Percentiles rank a stretch among this genome's conserved stretches.
phyloP scores from a whole-genome alignment of 2,797 vertebrate genomes.

The Neosilurus hyrtlii region DNA sequence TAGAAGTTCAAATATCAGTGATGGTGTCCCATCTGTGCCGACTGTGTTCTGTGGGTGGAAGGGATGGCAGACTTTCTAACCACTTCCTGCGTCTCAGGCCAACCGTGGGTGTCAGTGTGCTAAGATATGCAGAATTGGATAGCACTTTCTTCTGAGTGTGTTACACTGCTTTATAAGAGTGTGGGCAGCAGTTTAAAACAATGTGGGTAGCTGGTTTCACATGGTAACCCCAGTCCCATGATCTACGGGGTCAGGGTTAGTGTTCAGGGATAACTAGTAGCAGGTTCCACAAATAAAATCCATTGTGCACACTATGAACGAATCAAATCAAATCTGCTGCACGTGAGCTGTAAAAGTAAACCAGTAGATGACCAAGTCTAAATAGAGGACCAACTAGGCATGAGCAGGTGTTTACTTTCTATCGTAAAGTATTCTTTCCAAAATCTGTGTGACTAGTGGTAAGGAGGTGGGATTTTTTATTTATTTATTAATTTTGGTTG shows the following conservation, averaged over 20 bases:
- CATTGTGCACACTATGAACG: not conserved
- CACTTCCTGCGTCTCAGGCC: not conserved
- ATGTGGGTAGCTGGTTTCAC: not conserved
- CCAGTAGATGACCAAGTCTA: not conserved
- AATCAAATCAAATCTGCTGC: not conserved
- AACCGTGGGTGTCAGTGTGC: not conserved
- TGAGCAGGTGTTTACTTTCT: not conserved
- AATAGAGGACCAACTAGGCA: not conserved
- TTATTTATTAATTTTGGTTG: too few relatives aligned
- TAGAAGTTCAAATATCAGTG: not conserved
- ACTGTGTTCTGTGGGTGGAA: not conserved
- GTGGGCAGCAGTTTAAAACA: not conserved
- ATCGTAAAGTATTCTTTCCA: not conserved
- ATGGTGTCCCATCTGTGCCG: not conserved
- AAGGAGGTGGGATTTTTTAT: too few relatives aligned
- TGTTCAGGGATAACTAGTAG: not conserved
- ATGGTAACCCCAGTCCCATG: not conserved
- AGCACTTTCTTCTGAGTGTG: not conserved
- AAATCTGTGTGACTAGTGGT: not conserved
- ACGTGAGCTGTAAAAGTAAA: not conserved
- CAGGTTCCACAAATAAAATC: not conserved
- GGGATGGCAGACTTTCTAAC: not conserved
- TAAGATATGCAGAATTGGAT: not conserved
- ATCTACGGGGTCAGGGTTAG: not conserved
- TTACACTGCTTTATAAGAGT: not conserved